These are phyloP conservation scores for Poeciliopsis turrubarensis DNA, from an alignment of 2,113 vertebrate species.

Conservation along the genomic window DNA sequence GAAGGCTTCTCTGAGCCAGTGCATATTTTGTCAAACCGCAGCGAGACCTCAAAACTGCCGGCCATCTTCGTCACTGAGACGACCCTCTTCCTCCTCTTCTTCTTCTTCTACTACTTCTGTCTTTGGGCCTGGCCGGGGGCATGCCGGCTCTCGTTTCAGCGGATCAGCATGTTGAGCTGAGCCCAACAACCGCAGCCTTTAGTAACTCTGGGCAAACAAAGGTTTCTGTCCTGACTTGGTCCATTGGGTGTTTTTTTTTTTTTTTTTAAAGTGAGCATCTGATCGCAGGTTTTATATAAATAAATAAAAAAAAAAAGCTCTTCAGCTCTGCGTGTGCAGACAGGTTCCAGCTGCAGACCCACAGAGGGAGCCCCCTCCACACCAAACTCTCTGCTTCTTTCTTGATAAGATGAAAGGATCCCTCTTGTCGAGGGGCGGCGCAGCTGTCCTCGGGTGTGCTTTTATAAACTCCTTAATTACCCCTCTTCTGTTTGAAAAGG, in stretches of 20 bases:
- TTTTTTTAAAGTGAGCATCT: conserved; percentile 25
- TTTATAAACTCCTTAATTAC: conserved; percentile 35
- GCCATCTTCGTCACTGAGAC: conserved; percentile 48
- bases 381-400: conserved; percentile 17
- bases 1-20: conserved; percentile 46
- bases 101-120: conserved; percentile 5
- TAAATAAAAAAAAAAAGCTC: conserved; percentile 23
- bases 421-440: not conserved
- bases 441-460: conserved; percentile 42
- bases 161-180: conserved; percentile 30
- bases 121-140: conserved; percentile 23
- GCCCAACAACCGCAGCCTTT: conserved; percentile 33
- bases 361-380: conserved; percentile 38
- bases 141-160: conserved; percentile 40
- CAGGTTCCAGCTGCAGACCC: conserved; percentile 50
- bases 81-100: conserved; percentile 27
- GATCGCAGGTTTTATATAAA: conserved; percentile 29
- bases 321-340: conserved; percentile 61
- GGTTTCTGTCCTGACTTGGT: conserved; percentile 21
- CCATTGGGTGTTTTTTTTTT: not conserved
- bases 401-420: conserved; percentile 38
- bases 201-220: conserved; percentile 12
- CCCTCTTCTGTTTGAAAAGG: conserved; percentile 22
- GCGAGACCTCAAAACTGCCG: conserved; percentile 60
- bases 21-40: conserved; percentile 65